Percentiles rank a stretch among this genome's conserved stretches.
Conservation (phyloP, 2,797 vertebrate genomes). For the Myripristis jacobus region DNA sequence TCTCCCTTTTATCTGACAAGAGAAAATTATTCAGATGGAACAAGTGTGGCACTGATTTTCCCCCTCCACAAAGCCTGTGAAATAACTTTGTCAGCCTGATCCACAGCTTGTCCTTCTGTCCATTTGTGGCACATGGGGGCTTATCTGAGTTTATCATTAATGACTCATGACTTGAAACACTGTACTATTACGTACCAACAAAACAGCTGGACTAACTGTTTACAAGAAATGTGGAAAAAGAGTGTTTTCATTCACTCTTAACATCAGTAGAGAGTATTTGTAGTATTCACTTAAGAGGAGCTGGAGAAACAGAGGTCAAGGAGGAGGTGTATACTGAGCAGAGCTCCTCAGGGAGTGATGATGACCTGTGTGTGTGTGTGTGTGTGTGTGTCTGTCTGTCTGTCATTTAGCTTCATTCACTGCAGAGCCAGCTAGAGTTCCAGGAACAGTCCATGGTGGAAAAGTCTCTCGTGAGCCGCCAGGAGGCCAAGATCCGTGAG, state of each 20-base stretch:
- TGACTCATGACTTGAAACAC: constrained; percentile 42
- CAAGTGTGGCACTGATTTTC: constrained; percentile 66
- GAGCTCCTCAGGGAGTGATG: constrained; percentile 14
- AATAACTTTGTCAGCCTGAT: constrained; percentile 59
- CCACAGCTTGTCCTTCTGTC: constrained; percentile 46
- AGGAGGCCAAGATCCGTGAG: constrained; percentile 98
- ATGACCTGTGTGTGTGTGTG: not conserved
- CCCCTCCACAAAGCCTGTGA: constrained; percentile 55
- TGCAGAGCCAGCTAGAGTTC: constrained; percentile 97
- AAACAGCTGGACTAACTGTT: constrained; percentile 32
- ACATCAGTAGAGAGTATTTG: constrained; percentile 13
- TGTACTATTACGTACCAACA: constrained; percentile 54
- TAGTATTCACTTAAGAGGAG: constrained; percentile 11
- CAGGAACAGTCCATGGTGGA: constrained; percentile 99
- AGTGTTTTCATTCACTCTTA: constrained; percentile 38
- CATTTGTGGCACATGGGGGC: constrained; percentile 40
- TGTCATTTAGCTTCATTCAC: constrained; percentile 88
- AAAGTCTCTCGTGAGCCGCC: constrained; percentile 96
- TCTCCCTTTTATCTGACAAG: constrained; percentile 72
- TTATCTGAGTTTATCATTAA: constrained; percentile 68
- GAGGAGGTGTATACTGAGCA: not conserved
- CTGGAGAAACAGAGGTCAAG: constrained; percentile 36
- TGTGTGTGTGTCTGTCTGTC: constrained; percentile 34
- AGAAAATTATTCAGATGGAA: constrained; percentile 69
- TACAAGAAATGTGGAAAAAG: constrained; percentile 27